Percentiles rank a stretch among this genome's conserved stretches.
Conservation (phyloP, 2,797 vertebrate genomes). For the Diplodus sargus region DNA sequence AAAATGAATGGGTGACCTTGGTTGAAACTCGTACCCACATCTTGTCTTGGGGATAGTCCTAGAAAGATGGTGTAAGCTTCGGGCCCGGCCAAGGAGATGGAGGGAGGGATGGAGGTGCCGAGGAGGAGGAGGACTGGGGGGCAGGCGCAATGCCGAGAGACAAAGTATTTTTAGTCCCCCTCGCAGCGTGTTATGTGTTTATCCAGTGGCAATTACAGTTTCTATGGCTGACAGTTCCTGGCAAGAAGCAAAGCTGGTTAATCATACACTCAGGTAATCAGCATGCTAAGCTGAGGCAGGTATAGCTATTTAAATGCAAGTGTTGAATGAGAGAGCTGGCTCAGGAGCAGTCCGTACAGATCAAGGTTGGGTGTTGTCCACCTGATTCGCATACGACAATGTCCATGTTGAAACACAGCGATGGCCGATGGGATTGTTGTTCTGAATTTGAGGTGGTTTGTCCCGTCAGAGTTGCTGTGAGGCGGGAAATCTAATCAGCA, state of each 20-base stretch:
- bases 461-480: too few species aligned
- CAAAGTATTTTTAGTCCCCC: background rate
- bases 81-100: constrained; percentile 31
- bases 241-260: constrained; percentile 14
- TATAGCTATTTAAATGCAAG: constrained; percentile 2
- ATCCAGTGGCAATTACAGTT: constrained; percentile 3
- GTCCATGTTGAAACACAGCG: too few species aligned
- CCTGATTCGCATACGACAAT: too few species aligned
- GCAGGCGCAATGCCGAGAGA: constrained; percentile 4
- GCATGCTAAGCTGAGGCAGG: constrained; percentile 14
- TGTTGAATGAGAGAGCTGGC: background rate
- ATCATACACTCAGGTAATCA: constrained; percentile 34
- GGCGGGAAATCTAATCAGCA: too few species aligned
- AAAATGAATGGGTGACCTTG: constrained; percentile 81
- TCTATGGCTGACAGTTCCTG: constrained; percentile 8
- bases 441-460: too few species aligned
- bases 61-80: constrained; percentile 69
- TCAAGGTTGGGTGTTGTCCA: too few species aligned
- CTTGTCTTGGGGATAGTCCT: constrained; percentile 78
- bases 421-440: too few species aligned
- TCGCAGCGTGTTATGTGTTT: constrained; percentile 6
- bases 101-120: constrained; percentile 3
- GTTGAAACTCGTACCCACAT: constrained; percentile 62
- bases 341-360: background rate
- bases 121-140: background rate